Conservation (phyloP, 2,888 invertebrate genomes). For the Eutolmus rufibarbis region DNA sequence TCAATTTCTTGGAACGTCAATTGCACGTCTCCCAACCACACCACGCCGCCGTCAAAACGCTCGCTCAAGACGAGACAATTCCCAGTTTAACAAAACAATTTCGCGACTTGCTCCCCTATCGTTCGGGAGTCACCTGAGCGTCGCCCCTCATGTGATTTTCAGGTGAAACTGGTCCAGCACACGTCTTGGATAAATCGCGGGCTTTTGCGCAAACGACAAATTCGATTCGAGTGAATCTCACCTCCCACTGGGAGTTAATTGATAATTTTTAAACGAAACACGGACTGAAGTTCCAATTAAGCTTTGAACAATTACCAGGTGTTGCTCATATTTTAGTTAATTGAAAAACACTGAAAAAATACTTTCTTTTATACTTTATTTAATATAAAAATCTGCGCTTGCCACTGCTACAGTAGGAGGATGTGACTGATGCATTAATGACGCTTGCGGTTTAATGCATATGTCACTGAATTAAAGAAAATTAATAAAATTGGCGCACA, state of each 20-base stretch:
- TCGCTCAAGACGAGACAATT: not conserved
- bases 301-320: not conserved
- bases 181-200: not conserved
- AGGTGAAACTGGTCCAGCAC: not conserved
- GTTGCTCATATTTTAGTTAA: not conserved
- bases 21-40: not conserved
- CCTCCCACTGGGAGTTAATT: not conserved
- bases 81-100: not conserved
- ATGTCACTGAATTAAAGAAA: not conserved
- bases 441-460: not conserved
- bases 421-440: not conserved
- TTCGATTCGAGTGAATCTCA: not conserved
- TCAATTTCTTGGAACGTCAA: constrained; percentile 30
- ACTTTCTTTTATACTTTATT: not conserved
- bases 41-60: not conserved
- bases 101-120: not conserved
- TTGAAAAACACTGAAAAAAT: not conserved
- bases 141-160: not conserved
- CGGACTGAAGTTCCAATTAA: not conserved
- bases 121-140: not conserved
- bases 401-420: not conserved
- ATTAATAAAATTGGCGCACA: not conserved
- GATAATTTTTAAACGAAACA: not conserved
- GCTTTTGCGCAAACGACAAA: not conserved
- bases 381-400: not conserved